Evolutionary conservation across 2,888 invertebrate species (phyloP), one percentile per base, ranked within the genome.

Genomic region (Limnephilus lunatus): DNA sequence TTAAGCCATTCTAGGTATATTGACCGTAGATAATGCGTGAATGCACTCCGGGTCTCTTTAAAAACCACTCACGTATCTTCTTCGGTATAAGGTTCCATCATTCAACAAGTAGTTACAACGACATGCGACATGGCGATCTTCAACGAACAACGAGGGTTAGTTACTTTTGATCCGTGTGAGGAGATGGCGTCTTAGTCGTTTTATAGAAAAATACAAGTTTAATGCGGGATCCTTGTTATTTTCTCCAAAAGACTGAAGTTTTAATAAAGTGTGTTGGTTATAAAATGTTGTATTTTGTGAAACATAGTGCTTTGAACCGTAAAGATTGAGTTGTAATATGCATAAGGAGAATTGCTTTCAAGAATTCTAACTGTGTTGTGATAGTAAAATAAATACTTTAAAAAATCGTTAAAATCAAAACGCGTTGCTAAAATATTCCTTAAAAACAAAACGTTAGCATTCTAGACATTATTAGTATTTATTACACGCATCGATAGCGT

Each of bases 11-110:
- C 35, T n/a, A 86, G 83, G 80, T 89, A 44, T 92, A 92, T 87
- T 91, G 89, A 90, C 91, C 92, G 89, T 85, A 85, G 86, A 92
- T 92, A 92, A 91, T 92, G 92, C 93, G 92, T 93, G 92, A 92
- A 91, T 93, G 93, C 93, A 93, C 92, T 93, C 88, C 25, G 81
- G 82, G 53, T 31, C 90, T 91, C 80, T 91, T 92, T 91, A 83
- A 90, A 93, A 92, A 92, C 68, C 92, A 89, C 86, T 91, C 93
- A 93, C 93, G 93, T 91, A 85, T 91, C 85, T 89, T 86, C 91
- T 39, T 92, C 81, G n/a, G 31, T 86, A 39, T 35, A 92, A 89
- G 53, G 81, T 91, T 85, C 80, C 89, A 92, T 83, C 83, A 31
- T 82, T 68, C 68, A 68, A 68, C 68, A 68, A 68, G 68, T 68